Evolutionary conservation across 64 coral and sea anemone genomes (phyloP).

Genomic region (Cladopsammia gracilis): DNA sequence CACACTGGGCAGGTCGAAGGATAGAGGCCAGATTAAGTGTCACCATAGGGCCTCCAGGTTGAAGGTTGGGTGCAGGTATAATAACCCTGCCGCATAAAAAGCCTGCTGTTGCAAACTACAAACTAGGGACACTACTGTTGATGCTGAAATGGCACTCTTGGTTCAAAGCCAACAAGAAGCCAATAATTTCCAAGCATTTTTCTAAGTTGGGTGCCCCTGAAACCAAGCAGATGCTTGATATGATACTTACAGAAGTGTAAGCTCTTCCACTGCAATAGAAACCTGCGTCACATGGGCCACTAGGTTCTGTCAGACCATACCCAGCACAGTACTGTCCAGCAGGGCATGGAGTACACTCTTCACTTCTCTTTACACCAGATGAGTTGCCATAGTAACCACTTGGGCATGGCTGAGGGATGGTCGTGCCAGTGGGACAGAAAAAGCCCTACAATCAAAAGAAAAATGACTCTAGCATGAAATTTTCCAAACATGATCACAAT

Average conservation of each 20-base stretch:
- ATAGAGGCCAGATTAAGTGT: too few relatives aligned
- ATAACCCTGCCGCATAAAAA: too few relatives aligned
- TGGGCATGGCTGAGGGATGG: conserved; percentile 92
- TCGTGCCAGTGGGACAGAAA: conserved; percentile 98
- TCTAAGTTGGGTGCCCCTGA: too few relatives aligned
- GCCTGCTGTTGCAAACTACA: too few relatives aligned
- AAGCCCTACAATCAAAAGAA: conserved; percentile 67
- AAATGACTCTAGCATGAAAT: not conserved
- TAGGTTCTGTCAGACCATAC: conserved; percentile 82
- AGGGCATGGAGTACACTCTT: conserved; percentile 95
- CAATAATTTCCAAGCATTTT: too few relatives aligned
- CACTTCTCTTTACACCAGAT: conserved; percentile 93
- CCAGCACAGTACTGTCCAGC: conserved; percentile 97
- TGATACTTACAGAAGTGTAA: conserved; percentile 84
- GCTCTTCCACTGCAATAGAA: conserved; percentile 97
- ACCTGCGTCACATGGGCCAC: conserved; percentile 95
- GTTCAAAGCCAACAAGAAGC: too few relatives aligned
- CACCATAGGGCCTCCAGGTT: too few relatives aligned
- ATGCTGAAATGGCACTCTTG: too few relatives aligned
- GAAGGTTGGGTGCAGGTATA: too few relatives aligned
- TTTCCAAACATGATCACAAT: not conserved
- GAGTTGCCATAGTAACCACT: conserved; percentile 98
- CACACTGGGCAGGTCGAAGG: too few relatives aligned
- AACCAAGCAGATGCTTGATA: too few relatives aligned
- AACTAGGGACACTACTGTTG: too few relatives aligned